Conservation (phyloP, 2,797 vertebrate species). For the Triplophysa bombifrons region DNA sequence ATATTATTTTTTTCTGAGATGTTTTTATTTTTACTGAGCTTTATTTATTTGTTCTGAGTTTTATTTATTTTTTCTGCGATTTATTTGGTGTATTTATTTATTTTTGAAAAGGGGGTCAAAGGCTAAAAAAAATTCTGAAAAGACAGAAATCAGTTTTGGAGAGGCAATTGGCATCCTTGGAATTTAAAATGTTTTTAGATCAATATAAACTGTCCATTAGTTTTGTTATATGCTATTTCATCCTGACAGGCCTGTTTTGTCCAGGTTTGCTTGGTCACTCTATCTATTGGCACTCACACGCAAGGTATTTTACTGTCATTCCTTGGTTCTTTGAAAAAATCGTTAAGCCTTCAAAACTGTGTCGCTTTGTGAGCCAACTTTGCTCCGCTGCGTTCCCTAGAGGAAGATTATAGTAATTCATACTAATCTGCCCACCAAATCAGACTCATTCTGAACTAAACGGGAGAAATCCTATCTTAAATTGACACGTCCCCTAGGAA, state of each 20-base stretch:
- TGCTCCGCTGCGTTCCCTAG: conserved; percentile 33
- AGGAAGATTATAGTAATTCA: conserved; percentile 53
- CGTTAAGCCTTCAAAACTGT: background rate
- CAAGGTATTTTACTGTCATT: background rate
- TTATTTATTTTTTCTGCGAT: too few species aligned
- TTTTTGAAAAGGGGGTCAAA: background rate
- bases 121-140: background rate
- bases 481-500: conserved; percentile 43
- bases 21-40: too few species aligned
- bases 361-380: conserved; percentile 34
- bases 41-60: too few species aligned
- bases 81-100: too few species aligned
- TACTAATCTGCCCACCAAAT: conserved; percentile 53
- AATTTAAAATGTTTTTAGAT: background rate
- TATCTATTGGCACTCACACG: background rate
- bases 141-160: background rate
- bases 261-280: background rate
- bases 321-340: conserved; percentile 10
- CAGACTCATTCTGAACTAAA: conserved; percentile 49
- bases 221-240: background rate
- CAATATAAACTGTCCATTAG: background rate
- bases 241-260: background rate
- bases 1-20: too few species aligned
- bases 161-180: background rate
- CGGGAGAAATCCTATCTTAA: conserved; percentile 46